Percentiles rank a stretch among this genome's conserved stretches.
phyloP scores from a whole-genome alignment of 2,797 vertebrate genomes.

The Lithobates sylvaticus region DNA sequence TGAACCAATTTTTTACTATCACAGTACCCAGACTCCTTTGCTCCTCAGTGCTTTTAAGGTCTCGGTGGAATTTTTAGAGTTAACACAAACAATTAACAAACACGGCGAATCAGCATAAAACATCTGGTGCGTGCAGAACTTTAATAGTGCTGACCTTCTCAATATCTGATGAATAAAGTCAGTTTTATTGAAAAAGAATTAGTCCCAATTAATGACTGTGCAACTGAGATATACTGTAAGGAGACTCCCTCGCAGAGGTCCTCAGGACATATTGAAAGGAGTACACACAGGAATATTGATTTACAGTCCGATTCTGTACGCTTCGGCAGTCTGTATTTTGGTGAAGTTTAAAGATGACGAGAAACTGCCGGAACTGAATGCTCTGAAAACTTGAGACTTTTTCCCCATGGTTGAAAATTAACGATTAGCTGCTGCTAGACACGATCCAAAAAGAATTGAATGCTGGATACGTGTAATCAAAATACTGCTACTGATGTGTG shows the following conservation, averaged over 20 bases:
- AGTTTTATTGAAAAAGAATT: constrained; percentile 65
- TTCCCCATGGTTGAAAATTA: background rate
- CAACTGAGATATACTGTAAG: constrained; percentile 49
- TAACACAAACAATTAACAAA: constrained; percentile 20
- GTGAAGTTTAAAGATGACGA: constrained; percentile 42
- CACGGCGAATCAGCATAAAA: constrained; percentile 36
- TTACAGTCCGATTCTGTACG: constrained; percentile 61
- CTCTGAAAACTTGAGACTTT: background rate
- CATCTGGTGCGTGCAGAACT: constrained; percentile 14
- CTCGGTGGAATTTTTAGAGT: background rate
- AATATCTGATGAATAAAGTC: constrained; percentile 59
- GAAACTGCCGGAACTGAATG: background rate
- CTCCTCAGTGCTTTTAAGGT: background rate
- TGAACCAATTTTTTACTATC: too few relatives aligned
- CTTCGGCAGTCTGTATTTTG: constrained; percentile 37
- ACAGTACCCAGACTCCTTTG: background rate
- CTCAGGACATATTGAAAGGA: constrained; percentile 58
- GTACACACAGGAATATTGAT: constrained; percentile 60
- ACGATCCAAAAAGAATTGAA: constrained; percentile 2
- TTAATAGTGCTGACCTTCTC: constrained; percentile 54
- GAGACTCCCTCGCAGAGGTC: constrained; percentile 45
- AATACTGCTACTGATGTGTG: constrained; percentile 16
- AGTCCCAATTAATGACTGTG: constrained; percentile 68
- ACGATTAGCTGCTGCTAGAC: background rate
- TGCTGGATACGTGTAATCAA: constrained; percentile 8